These are phyloP conservation scores for Meleagris gallopavo DNA, from an alignment of 2,113 vertebrate genomes.

Conservation along the genomic window DNA sequence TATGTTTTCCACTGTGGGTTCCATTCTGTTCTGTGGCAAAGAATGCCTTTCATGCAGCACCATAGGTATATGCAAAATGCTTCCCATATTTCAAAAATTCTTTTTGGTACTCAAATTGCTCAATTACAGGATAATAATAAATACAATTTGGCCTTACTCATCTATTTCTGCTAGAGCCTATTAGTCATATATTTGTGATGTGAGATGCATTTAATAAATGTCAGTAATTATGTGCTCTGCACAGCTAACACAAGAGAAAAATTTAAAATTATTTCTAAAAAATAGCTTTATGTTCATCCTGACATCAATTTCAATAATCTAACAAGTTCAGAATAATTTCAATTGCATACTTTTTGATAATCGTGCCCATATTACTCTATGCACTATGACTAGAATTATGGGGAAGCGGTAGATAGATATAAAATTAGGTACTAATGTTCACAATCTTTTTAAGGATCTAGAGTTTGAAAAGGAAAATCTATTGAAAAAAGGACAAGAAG, in stretches of 20 bases:
- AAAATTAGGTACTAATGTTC: background rate
- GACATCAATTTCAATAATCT: background rate
- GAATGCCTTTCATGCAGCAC: background rate
- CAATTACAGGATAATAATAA: background rate
- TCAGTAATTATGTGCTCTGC: background rate
- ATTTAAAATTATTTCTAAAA: slow-evolving; percentile 11
- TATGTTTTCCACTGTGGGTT: background rate
- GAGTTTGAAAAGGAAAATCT: background rate
- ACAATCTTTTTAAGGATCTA: background rate
- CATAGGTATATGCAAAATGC: background rate
- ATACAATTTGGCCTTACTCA: background rate
- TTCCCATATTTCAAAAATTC: background rate
- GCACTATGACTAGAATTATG: background rate
- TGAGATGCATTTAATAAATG: background rate
- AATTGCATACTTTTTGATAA: background rate
- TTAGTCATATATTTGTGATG: slow-evolving; percentile 10
- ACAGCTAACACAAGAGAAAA: background rate
- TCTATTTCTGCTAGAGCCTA: background rate
- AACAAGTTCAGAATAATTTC: background rate
- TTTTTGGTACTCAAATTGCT: background rate
- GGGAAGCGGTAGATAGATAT: background rate
- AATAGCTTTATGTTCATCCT: background rate
- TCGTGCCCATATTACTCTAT: background rate
- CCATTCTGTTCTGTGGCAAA: background rate
- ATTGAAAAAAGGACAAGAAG: background rate